Evolutionary conservation across 2,113 vertebrate species (phyloP), one percentile per base, ranked within the genome.

Genomic region (Microtus richardsoni): DNA sequence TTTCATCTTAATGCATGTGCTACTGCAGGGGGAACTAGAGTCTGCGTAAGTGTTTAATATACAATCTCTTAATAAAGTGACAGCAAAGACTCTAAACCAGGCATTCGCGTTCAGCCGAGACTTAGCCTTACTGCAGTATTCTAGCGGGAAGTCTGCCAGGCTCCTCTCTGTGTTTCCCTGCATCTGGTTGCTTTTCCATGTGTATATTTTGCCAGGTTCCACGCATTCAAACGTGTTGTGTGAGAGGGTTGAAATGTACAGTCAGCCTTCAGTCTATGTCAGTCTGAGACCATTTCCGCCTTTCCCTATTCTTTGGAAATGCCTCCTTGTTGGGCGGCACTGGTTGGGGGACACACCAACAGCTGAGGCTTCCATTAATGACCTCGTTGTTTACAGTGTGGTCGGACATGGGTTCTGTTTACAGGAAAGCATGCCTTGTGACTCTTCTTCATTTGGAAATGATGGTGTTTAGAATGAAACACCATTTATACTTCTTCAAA

Each of bases 401-500:
- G 97, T 77, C 92, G 79, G 95, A 93, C 95, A 10, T 39, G 70
- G 17, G 10, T 83, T 49, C 95, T 93, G 89, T 49, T 97, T 88
- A 95, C 49, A 47, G 93, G 88, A 92, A 94, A 90, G 16, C 10
- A 85, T 97, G 87, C n/a, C 21, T 82, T 60, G 89, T 95, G 88
- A 97, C 96, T 93, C 82, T 94, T 93, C 73, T 89, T 98, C 89
- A 92, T 85, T 94, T 97, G 87, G 92, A 97, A 98, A 98, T 0
- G 8, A 94, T 98, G 97, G 95, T 97, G 96, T 93, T 78, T 78
- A 83, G 88, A 91, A 66, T 74, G 96, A 97, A 96, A 97, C 75
- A 96, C 97, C 93, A 95, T 98, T 97, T 90, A 93, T 96, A 91
- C 91, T 83, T 83, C 97, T 78, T 93, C 95, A 98, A 98, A 94